phyloP scores from a whole-genome alignment of 1,140 invertebrate genomes.

The Phymastichus coffea region DNA sequence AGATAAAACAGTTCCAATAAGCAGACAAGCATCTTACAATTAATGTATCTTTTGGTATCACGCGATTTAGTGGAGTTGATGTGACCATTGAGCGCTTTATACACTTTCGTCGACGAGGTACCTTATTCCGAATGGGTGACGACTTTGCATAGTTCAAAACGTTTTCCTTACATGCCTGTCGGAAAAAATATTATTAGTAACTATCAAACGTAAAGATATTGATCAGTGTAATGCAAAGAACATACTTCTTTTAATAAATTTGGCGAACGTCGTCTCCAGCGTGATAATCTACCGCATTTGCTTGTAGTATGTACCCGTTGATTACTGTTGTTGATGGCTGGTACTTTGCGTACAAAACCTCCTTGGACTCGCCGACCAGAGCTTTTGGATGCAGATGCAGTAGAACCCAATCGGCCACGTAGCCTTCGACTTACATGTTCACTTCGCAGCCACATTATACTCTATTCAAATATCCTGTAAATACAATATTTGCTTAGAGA shows the following conservation, averaged over 20 bases:
- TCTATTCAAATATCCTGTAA: conserved; percentile 33
- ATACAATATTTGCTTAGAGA: conserved; percentile 6
- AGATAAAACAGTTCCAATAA: not conserved
- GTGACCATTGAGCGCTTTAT: conserved; percentile 54
- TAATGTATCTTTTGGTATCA: conserved; percentile 42
- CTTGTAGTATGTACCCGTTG: conserved; percentile 46
- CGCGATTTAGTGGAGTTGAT: conserved; percentile 50
- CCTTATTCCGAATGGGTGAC: conserved; percentile 45
- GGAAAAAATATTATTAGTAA: not conserved
- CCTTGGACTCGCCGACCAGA: conserved; percentile 42
- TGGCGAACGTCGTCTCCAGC: conserved; percentile 50
- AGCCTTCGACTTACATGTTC: conserved; percentile 53
- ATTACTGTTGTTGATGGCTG: conserved; percentile 45
- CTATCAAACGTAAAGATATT: no score
- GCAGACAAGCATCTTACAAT: conserved; percentile 35
- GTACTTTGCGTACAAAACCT: conserved; percentile 45
- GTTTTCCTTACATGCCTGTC: conserved; percentile 56
- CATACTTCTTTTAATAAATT: conserved; percentile 55
- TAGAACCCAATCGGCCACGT: conserved; percentile 46
- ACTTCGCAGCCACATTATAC: conserved; percentile 53
- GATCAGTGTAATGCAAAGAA: no score
- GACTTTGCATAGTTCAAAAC: conserved; percentile 55
- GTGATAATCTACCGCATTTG: conserved; percentile 47
- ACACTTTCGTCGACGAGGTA: conserved; percentile 50
- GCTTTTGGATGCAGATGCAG: conserved; percentile 38